Percentiles rank a stretch among this genome's conserved stretches.
Evolutionary conservation across 2,888 invertebrate genomes (phyloP).

Genomic region (Eledona agricola): DNA sequence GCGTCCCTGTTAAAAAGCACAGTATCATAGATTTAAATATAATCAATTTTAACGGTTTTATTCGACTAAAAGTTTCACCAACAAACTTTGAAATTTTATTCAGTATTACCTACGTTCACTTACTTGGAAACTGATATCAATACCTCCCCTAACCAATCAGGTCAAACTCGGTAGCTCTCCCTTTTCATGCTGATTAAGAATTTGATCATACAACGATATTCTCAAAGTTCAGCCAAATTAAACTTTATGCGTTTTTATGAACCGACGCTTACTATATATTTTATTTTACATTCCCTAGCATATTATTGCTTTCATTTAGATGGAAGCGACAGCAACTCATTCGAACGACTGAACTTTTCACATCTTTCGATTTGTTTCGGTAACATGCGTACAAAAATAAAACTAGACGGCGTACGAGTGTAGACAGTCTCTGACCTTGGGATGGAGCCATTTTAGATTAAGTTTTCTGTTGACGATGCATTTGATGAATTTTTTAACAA

Average conservation of each 20-base stretch:
- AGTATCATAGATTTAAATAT: conserved; percentile 17
- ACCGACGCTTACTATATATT: conserved; percentile 40
- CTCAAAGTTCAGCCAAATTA: conserved; percentile 38
- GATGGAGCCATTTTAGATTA: no score
- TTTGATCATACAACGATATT: conserved; percentile 42
- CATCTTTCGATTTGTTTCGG: no score
- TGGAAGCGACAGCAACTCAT: no score
- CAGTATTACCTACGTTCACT: conserved; percentile 32
- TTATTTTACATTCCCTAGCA: no score
- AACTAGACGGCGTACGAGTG: no score
- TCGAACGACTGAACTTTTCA: no score
- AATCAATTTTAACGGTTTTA: conserved; percentile 26
- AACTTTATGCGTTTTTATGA: conserved; percentile 40
- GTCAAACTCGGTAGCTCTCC: conserved; percentile 41
- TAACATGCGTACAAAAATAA: no score
- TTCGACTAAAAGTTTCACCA: conserved; percentile 1
- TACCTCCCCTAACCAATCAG: conserved; percentile 40
- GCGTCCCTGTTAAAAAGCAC: conserved; percentile 5
- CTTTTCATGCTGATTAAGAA: conserved; percentile 45
- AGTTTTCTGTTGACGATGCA: no score
- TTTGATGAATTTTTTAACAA: no score
- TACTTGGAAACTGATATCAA: conserved; percentile 41
- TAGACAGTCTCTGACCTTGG: no score
- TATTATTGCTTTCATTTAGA: no score
- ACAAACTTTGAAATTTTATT: conserved; percentile 10